These are phyloP conservation scores for Tryphoninae sp. DNA, from an alignment of 2,888 invertebrate genomes.

Conservation along the genomic window DNA sequence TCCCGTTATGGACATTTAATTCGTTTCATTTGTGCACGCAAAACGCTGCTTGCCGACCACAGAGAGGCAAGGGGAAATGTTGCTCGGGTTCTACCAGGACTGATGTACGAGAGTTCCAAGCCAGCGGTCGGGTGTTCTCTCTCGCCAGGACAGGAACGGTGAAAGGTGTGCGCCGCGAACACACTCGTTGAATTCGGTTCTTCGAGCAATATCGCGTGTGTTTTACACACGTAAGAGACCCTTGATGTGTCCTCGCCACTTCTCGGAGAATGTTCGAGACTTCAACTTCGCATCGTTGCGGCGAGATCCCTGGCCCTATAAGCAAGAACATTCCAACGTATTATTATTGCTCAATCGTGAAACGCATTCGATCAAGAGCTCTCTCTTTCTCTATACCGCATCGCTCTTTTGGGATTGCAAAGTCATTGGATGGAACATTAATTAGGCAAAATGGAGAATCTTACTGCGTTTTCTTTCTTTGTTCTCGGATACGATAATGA, in stretches of 20 bases:
- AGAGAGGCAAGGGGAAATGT: slow-evolving; percentile 23
- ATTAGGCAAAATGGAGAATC: no score
- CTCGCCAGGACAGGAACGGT: slow-evolving; percentile 6
- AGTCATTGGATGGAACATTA: neutral
- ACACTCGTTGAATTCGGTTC: neutral
- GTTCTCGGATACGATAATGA: no score
- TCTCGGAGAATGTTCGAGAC: no score
- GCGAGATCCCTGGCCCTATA: no score
- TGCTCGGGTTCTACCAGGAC: neutral
- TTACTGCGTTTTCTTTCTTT: no score
- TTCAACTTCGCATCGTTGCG: no score
- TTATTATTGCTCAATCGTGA: neutral
- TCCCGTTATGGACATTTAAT: slow-evolving; percentile 64
- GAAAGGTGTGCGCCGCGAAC: slow-evolving; percentile 50
- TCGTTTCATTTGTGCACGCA: slow-evolving; percentile 62
- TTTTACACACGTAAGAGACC: no score
- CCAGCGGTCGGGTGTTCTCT: slow-evolving; percentile 1
- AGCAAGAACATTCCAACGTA: neutral
- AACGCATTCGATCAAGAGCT: neutral
- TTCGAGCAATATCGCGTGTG: no score
- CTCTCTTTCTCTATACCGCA: neutral
- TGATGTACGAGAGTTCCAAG: slow-evolving; percentile 2
- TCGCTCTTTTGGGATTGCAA: neutral
- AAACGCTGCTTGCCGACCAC: slow-evolving; percentile 47
- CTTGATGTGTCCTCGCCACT: no score